Percentiles rank a stretch among this genome's conserved stretches.
Conservation (phyloP, 2,797 vertebrate genomes). For the Eulemur mongoz region DNA sequence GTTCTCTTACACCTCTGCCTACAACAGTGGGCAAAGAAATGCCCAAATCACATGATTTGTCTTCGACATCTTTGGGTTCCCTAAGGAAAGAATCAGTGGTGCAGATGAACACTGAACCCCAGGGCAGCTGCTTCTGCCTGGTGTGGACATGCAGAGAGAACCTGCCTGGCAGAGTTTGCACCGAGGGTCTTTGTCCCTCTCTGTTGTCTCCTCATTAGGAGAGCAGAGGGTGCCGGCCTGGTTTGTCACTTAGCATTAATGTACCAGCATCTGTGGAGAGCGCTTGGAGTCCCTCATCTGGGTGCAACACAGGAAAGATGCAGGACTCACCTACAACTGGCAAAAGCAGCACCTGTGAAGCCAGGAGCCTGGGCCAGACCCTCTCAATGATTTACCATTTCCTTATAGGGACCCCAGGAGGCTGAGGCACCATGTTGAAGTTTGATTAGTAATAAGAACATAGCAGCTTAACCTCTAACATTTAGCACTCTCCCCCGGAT, state of each 20-base stretch:
- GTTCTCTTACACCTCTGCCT: neutral
- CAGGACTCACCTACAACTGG: slow-evolving; percentile 48
- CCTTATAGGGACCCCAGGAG: slow-evolving; percentile 84
- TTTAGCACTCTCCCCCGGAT: slow-evolving; percentile 91
- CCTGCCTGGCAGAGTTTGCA: slow-evolving; percentile 59
- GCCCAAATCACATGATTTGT: neutral
- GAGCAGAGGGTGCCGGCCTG: slow-evolving; percentile 66
- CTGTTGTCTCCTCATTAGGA: slow-evolving; percentile 74
- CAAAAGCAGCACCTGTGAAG: neutral
- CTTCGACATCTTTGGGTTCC: neutral
- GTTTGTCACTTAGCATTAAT: slow-evolving; percentile 77
- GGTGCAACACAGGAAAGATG: slow-evolving; percentile 44
- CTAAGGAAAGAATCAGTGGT: neutral
- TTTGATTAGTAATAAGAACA: slow-evolving; percentile 93
- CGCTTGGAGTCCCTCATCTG: slow-evolving; percentile 44
- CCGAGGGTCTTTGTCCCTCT: slow-evolving; percentile 66
- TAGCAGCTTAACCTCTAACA: slow-evolving; percentile 91
- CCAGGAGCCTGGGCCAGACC: neutral
- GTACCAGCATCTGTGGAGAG: slow-evolving; percentile 66
- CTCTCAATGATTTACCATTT: slow-evolving; percentile 86
- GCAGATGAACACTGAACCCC: neutral
- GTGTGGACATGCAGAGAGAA: slow-evolving; percentile 60
- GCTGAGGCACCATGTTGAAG: slow-evolving; percentile 90
- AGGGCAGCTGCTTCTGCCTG: neutral
- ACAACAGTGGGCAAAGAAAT: neutral